phyloP scores from a whole-genome alignment of 1,140 invertebrate genomes.

The Saxidomus purpurata region DNA sequence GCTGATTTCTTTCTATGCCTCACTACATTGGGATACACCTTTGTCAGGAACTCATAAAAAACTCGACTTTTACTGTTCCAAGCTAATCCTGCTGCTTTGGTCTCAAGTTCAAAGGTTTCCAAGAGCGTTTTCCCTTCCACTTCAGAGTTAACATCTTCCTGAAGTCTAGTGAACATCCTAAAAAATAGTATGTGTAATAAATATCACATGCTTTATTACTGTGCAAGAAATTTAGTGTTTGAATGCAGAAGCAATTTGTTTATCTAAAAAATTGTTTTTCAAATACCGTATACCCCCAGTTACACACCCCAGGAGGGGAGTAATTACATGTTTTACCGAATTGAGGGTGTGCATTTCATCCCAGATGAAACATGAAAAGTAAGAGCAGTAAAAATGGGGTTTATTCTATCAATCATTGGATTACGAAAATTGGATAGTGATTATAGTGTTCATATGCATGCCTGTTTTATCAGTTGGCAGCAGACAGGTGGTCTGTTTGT shows the following conservation, averaged over 20 bases:
- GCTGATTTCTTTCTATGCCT: background rate
- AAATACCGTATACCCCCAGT: background rate
- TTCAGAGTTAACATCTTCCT: background rate
- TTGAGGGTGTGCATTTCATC: too few species aligned
- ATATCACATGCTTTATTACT: too few species aligned
- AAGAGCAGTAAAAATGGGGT: too few species aligned
- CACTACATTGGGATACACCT: background rate
- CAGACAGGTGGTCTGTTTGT: too few species aligned
- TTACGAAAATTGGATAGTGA: too few species aligned
- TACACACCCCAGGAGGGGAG: background rate
- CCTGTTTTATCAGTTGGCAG: too few species aligned
- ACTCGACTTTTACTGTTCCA: background rate
- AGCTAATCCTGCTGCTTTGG: background rate
- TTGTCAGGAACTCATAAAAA: background rate
- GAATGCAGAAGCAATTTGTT: background rate
- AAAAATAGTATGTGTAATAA: background rate
- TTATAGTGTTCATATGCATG: too few species aligned
- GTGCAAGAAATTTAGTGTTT: background rate
- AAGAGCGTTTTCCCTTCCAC: background rate
- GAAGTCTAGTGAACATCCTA: background rate
- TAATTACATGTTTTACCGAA: background rate
- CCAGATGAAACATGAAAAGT: too few species aligned
- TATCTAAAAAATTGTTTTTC: background rate
- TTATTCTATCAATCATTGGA: too few species aligned
- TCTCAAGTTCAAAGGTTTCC: conserved; percentile 2